Base-by-base conservation (phyloP, 2,113 vertebrate species). In the Furnarius figulus region DNA sequence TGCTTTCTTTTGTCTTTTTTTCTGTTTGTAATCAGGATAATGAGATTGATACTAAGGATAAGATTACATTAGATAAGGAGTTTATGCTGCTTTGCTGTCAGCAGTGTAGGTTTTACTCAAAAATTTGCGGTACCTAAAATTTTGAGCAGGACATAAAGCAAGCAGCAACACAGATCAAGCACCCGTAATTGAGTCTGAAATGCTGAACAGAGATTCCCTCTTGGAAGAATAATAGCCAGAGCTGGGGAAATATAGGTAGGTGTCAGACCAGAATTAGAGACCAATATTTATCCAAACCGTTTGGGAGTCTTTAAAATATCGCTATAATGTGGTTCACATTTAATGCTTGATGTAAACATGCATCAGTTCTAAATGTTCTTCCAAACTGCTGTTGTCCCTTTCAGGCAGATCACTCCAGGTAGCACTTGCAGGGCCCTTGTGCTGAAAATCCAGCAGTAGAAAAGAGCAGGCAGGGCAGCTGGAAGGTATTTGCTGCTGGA, bases 321-420 rank as follows among this genome's bases (percentile, higher is more conserved):
- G 47, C 30, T 61, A 7, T 21, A 13, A 68, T 5, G 6, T 8
- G n/a, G 28, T 65, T 25, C 4, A 9, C 6, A 3, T 66, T 76
- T 62, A 84, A 76, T 37, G 23, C 14, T 75, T 6, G 1, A 27
- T 74, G 25, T 39, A 37, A 56, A 8, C 0, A 0, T 53, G 19
- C 49, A 12, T 37, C 40, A 7, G 12, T 73, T 53, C 30, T 40
- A 66, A 70, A 37, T 9, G 5, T 12, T 72, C 40, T 85, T 25
- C 66, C 24, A 18, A 58, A n/a, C 2, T 78, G 40, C n/a, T 9
- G 18, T 27, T 37, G 40, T 56, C 27, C 37, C 24, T 52, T 52
- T 30, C 58, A 39, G 52, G 56, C 42, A 75, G 21, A 21, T 6
- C 20, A 3, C 22, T 19, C 8, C 46, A 46, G 40, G 24, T 55